Conservation (phyloP, 2,888 invertebrate genomes). For the Anorthoa munda region DNA sequence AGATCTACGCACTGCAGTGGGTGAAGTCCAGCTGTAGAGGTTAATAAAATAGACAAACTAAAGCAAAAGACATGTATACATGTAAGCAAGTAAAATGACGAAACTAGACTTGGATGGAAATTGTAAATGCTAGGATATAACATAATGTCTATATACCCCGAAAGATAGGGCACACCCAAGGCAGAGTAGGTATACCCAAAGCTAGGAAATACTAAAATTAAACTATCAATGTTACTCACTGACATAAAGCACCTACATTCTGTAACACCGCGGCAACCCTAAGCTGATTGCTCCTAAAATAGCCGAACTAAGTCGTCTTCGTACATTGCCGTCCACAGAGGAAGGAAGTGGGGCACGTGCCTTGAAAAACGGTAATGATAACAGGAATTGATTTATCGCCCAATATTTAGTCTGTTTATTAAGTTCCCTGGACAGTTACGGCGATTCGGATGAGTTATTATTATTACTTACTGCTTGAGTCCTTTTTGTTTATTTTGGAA, state of each 20-base stretch:
- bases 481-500: slow-evolving; percentile 17
- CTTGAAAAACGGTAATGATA: slow-evolving; percentile 65
- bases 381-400: slow-evolving; percentile 67
- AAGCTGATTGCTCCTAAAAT: slow-evolving; percentile 60
- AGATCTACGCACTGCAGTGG: background rate
- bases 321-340: slow-evolving; percentile 55
- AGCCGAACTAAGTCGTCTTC: slow-evolving; percentile 54
- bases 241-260: background rate
- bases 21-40: background rate
- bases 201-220: background rate
- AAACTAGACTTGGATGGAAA: background rate
- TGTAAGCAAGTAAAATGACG: background rate
- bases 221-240: background rate
- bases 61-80: background rate
- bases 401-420: slow-evolving; percentile 47
- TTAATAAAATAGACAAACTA: background rate
- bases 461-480: slow-evolving; percentile 16
- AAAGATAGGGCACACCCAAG: no score
- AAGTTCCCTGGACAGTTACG: slow-evolving; percentile 27
- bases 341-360: slow-evolving; percentile 63
- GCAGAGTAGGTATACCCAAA: no score
- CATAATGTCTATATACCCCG: no score
- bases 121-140: background rate
- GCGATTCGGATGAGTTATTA: slow-evolving; percentile 32
- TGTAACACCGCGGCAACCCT: slow-evolving; percentile 48